These are phyloP conservation scores for Chaetophractus vellerosus DNA, from an alignment of 2,797 vertebrate species.

Conservation along the genomic window DNA sequence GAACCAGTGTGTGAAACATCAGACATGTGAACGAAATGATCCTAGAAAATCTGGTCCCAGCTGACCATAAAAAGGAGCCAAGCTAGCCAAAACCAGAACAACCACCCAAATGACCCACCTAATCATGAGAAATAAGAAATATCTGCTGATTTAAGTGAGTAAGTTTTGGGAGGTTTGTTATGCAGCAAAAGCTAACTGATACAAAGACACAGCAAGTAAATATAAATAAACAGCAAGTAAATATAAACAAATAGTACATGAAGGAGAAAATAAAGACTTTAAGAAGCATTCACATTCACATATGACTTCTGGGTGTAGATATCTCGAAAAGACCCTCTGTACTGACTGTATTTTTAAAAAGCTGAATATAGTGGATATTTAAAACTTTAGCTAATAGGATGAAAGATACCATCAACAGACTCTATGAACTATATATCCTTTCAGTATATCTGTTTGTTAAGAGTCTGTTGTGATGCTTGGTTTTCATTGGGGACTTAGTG, in stretches of 20 bases:
- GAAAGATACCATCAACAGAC: not conserved
- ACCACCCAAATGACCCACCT: not conserved
- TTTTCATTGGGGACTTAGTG: accelerated
- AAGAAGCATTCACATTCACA: not conserved
- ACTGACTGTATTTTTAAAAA: not conserved
- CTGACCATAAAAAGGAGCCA: not conserved
- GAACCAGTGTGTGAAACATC: not conserved
- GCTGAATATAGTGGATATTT: not conserved
- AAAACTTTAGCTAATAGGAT: no score
- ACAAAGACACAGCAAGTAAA: not conserved
- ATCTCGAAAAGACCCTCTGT: no score
- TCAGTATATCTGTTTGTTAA: not conserved
- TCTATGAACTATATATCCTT: not conserved
- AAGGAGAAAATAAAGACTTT: not conserved
- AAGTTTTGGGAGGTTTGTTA: not conserved
- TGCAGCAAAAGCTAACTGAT: not conserved
- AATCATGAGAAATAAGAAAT: not conserved
- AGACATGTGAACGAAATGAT: not conserved
- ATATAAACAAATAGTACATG: not conserved
- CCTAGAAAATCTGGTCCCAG: not conserved
- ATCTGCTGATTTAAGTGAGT: not conserved
- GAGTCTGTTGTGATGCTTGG: not conserved
- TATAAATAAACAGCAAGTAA: not conserved
- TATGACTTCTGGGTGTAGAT: no score
- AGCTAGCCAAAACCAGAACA: not conserved